Base-by-base conservation (phyloP, 2,888 invertebrate genomes). In the Patella depressa region DNA sequence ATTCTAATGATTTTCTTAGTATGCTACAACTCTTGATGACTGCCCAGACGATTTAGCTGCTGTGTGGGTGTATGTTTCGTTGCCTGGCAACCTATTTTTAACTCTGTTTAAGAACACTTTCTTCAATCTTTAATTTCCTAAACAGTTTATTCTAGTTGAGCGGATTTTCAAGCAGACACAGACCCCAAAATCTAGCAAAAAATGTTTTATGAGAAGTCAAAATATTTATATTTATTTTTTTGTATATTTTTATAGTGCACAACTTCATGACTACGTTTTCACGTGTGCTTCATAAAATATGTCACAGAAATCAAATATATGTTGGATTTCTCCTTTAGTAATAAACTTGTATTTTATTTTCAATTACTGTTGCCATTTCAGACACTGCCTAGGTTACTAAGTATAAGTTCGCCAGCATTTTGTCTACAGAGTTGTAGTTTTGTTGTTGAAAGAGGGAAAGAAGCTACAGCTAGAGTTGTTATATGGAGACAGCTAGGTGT, bases 401-500 rank as follows among this genome's bases (percentile, higher is more conserved):
- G 95, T 88, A 93, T 94, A 83, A 93, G 94, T 87, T 94, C 95
- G 29, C 94, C 95, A 57, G 94, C 95, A 57, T 96, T 96, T 91
- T 94, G 94, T 53, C 92, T 95, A 82, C 93, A 94, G 71, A 94
- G 95, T 87, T 96, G 96, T 91, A 95, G 94, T 81, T 96, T 95
- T 92, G 93, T 94, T 80, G 94, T 97, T 81, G 95, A 96, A 89
- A 93, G 95, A 74, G 94, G 94, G 85, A 94, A 96, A 81, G 96
- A 97, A 92, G 94, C 95, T 80, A 96, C 96, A 2, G 96, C 96
- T 5, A 93, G 97, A 72, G 95, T 97, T 82, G 95, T 96, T 1
- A 94, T 96, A 78, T 97, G 96, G 96, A 93, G 96, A 75, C 95
- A 96, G 90, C 94, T 96, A 81, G 95, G 95, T 24, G 94, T 97